Evolutionary conservation across 2,113 vertebrate species (phyloP).

Genomic region (Oreotrochilus melanogaster): DNA sequence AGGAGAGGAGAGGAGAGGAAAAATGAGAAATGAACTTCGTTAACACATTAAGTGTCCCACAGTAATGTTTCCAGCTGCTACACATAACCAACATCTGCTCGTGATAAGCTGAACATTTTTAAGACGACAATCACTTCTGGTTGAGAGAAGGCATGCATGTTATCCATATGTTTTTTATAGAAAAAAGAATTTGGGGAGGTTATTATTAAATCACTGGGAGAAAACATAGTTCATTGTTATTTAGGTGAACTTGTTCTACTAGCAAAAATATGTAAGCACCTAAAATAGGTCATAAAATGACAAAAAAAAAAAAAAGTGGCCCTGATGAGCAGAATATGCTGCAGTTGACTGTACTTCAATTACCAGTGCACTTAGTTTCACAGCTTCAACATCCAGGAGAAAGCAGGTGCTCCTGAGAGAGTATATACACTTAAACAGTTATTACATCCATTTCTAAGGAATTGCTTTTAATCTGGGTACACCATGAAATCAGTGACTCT

Average conservation of each 20-base stretch:
- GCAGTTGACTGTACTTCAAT: neutral
- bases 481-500: neutral
- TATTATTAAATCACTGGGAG: neutral
- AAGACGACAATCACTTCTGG: neutral
- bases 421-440: neutral
- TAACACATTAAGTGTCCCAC: neutral
- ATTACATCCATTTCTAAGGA: neutral
- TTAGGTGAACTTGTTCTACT: neutral
- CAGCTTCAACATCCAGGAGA: neutral
- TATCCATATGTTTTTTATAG: constrained; percentile 5
- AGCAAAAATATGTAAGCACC: neutral
- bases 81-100: neutral
- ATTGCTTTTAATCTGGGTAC: neutral
- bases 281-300: neutral
- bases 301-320: neutral
- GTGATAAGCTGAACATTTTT: neutral
- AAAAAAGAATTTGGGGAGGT: neutral
- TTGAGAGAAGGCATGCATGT: neutral
- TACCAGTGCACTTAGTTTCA: neutral
- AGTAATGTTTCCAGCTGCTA: neutral
- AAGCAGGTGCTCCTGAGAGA: neutral
- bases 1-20: no score
- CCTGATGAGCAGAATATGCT: neutral
- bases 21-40: neutral
- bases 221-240: neutral